Evolutionary conservation across 2,113 vertebrate genomes (phyloP), one percentile per base, ranked within the genome.

Genomic region (Grantiella picta): DNA sequence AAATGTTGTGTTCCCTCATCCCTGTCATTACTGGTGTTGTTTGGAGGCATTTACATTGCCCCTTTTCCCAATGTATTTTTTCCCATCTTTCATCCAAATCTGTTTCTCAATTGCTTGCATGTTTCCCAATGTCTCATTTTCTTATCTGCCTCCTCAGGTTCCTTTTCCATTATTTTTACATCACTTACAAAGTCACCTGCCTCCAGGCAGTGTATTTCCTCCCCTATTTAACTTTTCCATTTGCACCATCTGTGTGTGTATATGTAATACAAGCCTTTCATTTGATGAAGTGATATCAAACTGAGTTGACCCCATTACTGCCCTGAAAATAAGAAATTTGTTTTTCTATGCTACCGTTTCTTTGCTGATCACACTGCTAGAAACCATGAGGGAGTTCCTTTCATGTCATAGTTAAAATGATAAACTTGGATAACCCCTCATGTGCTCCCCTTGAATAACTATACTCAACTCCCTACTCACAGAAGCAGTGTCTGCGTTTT

Each of bases 361-460:
- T 90, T 94, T 94, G 86, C 92, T 93, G 86, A 89, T 93, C 68
- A 56, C 88, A 66, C 82, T 88, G 86, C 38, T 21, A 47, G 59
- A 61, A 86, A 52, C 52, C 75, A 90, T 1, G 11, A 92, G 59
- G 54, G 71, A 94, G 52, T 76, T 87, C 47, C 69, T 84, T 86
- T 84, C 89, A 87, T 91, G 70, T 87, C 94, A 89, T 11, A 49
- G 53, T 64, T 40, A 31, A 35, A 59, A 44, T 38, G 1, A 85
- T 70, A 90, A 88, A 76, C 47, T 76, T 40, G 50, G 53, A 33
- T 80, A 94, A 86, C 45, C 71, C 59, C 36, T 36, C 42, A 42
- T 53, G 31, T 64, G 45, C 40, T 86, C 71, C 45, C 59, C 78
- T 59, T 93, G 53, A 90, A 72, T 64, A 60, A 50, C 1, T 70